phyloP scores from a whole-genome alignment of 2,113 vertebrate genomes.

The Oncorhynchus clarkii region DNA sequence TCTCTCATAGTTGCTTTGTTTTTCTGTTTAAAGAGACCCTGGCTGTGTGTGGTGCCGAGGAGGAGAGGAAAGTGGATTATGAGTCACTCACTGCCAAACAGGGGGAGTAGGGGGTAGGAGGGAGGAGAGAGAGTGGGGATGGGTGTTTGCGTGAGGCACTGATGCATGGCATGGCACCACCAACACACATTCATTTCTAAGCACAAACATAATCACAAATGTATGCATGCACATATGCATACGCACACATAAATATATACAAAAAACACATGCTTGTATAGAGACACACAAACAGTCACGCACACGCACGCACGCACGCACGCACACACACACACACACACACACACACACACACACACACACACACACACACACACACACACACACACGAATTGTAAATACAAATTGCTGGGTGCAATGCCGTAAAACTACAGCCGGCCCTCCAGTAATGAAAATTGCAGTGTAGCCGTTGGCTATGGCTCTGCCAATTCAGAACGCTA shows the following conservation, averaged over 20 bases:
- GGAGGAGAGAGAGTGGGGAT: no score
- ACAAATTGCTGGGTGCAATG: conserved; percentile 36
- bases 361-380: neutral
- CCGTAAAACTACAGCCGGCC: conserved; percentile 34
- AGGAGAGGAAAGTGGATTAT: neutral
- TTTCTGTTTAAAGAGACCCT: neutral
- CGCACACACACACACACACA: conserved; percentile 5
- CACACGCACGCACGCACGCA: neutral
- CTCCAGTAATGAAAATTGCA: conserved; percentile 68
- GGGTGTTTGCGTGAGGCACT: neutral
- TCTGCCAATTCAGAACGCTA: conserved; percentile 30
- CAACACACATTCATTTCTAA: neutral
- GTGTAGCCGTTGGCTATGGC: conserved; percentile 49
- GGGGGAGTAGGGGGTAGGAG: conserved; percentile 6
- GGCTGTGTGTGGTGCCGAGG: neutral
- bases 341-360: neutral
- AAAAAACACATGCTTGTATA: neutral
- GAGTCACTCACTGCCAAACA: no score
- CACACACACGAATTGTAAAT: neutral
- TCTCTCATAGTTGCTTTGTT: neutral
- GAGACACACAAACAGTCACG: neutral
- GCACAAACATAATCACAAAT: neutral
- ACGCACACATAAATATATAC: neutral
- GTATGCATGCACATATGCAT: neutral
- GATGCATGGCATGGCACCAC: neutral